phyloP scores from a whole-genome alignment of 1,140 invertebrate genomes.

The Brachionus calyciflorus region DNA sequence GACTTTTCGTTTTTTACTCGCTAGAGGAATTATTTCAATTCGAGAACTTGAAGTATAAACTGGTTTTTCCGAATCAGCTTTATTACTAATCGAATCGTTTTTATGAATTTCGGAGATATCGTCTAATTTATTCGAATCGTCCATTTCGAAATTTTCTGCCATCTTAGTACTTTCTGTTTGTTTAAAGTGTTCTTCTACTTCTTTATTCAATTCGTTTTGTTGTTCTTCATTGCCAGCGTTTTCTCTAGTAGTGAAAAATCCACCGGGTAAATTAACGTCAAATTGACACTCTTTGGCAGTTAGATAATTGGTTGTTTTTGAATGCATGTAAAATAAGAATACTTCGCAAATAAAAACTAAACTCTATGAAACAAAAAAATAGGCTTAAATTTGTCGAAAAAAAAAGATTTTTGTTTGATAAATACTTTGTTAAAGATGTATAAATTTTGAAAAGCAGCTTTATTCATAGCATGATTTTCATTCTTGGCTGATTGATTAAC shows the following conservation, averaged over 20 bases:
- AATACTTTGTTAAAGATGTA: conserved; percentile 39
- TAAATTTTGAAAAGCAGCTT: conserved; percentile 39
- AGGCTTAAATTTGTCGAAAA: not conserved
- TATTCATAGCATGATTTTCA: not conserved
- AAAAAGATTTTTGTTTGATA: too few relatives aligned
- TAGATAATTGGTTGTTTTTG: conserved; percentile 10
- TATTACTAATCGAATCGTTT: not conserved
- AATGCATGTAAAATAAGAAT: conserved; percentile 43
- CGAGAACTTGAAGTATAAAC: not conserved
- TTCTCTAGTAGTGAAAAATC: conserved; percentile 17
- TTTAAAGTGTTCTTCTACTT: conserved; percentile 37
- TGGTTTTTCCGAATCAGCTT: not conserved
- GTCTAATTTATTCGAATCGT: not conserved
- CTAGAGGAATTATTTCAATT: too few relatives aligned
- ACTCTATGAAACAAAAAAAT: not conserved
- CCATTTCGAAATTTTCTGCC: not conserved
- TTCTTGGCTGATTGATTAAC: not conserved
- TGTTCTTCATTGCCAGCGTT: conserved; percentile 4
- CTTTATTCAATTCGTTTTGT: conserved; percentile 10
- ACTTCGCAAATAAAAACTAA: conserved; percentile 39
- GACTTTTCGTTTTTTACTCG: conserved; percentile 3
- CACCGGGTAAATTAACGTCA: conserved; percentile 35
- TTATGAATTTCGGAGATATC: not conserved
- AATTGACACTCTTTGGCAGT: conserved; percentile 32
- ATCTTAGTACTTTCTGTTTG: not conserved